phyloP scores from a whole-genome alignment of 2,888 invertebrate species.

The Ichneumon xanthorius region DNA sequence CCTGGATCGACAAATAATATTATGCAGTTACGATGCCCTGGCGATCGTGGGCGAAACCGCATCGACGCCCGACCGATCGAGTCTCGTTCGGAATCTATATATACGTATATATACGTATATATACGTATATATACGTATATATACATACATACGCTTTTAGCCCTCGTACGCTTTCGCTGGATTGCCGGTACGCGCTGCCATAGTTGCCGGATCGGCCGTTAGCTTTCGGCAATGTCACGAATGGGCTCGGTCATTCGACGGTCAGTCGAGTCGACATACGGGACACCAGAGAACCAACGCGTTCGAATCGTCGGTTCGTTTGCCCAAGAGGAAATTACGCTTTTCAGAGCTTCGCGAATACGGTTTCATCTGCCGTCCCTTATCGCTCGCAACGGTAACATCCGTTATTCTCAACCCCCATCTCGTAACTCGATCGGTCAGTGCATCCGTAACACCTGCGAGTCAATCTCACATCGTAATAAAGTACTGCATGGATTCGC shows the following conservation, averaged over 20 bases:
- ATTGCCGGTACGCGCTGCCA: neutral
- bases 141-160: neutral
- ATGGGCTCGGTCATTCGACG: conserved; percentile 5
- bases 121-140: neutral
- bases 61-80: conserved; percentile 35
- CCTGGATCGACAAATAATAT: conserved; percentile 42
- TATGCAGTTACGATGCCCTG: conserved; percentile 34
- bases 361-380: conserved; percentile 2
- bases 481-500: neutral
- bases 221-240: conserved; percentile 4
- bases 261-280: neutral
- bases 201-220: conserved; percentile 1
- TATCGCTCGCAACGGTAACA: conserved; percentile 36
- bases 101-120: neutral
- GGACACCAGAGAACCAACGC: neutral
- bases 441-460: conserved; percentile 16
- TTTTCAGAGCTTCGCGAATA: conserved; percentile 9
- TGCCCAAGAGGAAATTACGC: conserved; percentile 33
- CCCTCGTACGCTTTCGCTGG: neutral
- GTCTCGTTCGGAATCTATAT: conserved; percentile 26
- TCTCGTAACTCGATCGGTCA: conserved; percentile 19
- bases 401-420: conserved; percentile 14
- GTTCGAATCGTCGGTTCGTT: conserved; percentile 7
- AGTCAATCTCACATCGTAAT: neutral
- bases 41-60: conserved; percentile 43